A percentile compares a stretch with the other conserved stretches of the same genome.
Evolutionary conservation across 2,113 vertebrate genomes (phyloP).

Genomic region (Polypterus senegalus): DNA sequence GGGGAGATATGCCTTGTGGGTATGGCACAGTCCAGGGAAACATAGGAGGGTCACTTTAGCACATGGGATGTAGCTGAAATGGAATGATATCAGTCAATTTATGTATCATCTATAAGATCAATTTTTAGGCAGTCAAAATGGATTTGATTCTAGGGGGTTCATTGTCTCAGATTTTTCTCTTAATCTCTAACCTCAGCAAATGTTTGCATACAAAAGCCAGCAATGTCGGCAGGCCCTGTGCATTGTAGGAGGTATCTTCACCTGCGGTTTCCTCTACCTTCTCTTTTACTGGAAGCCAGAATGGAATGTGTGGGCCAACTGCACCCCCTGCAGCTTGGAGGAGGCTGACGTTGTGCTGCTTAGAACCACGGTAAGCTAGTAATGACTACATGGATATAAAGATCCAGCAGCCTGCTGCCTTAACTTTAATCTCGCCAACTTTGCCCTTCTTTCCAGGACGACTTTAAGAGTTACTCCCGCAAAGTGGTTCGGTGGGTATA

Average conservation of each 20-base stretch:
- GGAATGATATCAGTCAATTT: too few species aligned
- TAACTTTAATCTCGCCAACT: neutral
- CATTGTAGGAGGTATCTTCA: conserved; percentile 45
- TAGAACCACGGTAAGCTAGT: conserved; percentile 49
- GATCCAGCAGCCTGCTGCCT: too few species aligned
- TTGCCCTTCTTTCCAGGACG: conserved; percentile 38
- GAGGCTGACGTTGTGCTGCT: conserved; percentile 48
- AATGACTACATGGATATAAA: too few species aligned
- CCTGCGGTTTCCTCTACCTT: conserved; percentile 47
- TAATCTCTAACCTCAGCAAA: conserved; percentile 15
- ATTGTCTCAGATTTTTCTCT: neutral
- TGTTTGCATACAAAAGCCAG: conserved; percentile 29
- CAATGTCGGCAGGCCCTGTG: conserved; percentile 30
- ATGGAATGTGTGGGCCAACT: conserved; percentile 51
- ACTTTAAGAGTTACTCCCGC: conserved; percentile 44
- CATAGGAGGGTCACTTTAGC: too few species aligned
- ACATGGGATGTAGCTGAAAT: too few species aligned
- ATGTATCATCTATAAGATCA: too few species aligned
- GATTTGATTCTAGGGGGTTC: too few species aligned
- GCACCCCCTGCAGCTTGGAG: conserved; percentile 39
- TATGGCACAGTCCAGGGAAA: too few species aligned
- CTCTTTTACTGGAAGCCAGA: conserved; percentile 57
- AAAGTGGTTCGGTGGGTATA: conserved; percentile 45
- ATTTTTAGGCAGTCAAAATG: too few species aligned
- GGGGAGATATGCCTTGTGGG: too few species aligned